These are phyloP conservation scores for Parnassius mnemosyne DNA, from an alignment of 2,888 invertebrate species.

Conservation along the genomic window DNA sequence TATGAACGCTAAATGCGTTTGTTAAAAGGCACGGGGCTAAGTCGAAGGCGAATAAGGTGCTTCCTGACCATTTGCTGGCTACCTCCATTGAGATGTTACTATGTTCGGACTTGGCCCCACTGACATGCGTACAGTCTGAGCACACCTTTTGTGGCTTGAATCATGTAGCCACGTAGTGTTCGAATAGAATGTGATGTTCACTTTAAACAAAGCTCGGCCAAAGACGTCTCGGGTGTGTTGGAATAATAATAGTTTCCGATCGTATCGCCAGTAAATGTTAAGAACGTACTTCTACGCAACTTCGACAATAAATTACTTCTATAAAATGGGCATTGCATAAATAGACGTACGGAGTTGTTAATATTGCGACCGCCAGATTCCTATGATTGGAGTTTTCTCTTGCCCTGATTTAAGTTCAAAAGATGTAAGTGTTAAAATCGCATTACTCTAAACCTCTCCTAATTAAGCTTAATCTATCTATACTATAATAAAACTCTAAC, in stretches of 20 bases:
- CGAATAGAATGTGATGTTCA: constrained; percentile 64
- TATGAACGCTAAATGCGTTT: constrained; percentile 42
- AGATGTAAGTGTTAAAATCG: no score
- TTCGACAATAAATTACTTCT: constrained; percentile 26
- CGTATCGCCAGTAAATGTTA: constrained; percentile 33
- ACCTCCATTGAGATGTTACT: constrained; percentile 71
- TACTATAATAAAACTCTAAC: no score
- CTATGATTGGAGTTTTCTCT: background rate
- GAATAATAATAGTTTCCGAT: constrained; percentile 37
- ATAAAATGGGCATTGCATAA: constrained; percentile 22
- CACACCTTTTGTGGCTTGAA: constrained; percentile 45
- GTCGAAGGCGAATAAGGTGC: constrained; percentile 57
- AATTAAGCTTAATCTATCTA: no score
- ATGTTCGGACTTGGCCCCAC: constrained; percentile 39
- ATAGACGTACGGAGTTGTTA: constrained; percentile 12
- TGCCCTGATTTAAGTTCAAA: background rate
- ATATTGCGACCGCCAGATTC: constrained; percentile 15
- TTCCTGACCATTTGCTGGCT: constrained; percentile 47
- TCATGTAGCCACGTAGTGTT: constrained; percentile 46
- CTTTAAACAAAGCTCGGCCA: constrained; percentile 40
- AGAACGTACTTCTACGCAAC: constrained; percentile 31
- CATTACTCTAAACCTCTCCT: no score
- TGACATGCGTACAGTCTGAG: constrained; percentile 60
- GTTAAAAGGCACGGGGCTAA: constrained; percentile 52
- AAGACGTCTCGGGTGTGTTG: constrained; percentile 39